These are phyloP conservation scores for Linyphia triangularis DNA, from an alignment of 2,888 invertebrate genomes.

Conservation along the genomic window DNA sequence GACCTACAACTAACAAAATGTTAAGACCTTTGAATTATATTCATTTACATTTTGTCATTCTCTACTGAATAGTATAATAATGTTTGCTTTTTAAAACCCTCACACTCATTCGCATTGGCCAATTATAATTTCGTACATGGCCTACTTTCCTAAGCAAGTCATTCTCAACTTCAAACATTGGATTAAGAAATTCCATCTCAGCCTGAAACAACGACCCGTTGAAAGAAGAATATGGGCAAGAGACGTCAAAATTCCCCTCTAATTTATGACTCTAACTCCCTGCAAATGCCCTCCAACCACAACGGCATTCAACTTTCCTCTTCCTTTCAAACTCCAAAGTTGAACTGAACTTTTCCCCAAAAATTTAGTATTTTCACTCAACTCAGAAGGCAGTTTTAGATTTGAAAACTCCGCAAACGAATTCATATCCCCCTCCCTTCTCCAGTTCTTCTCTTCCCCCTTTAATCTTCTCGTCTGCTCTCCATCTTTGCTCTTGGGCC, in stretches of 20 bases:
- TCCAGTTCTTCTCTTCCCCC: conserved; percentile 26
- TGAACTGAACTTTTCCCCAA: background rate
- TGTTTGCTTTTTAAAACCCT: background rate
- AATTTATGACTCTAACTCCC: conserved; percentile 30
- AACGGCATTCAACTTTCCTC: background rate
- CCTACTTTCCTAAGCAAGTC: background rate
- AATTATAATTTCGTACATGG: background rate
- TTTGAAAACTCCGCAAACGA: conserved; percentile 43
- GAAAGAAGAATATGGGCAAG: background rate
- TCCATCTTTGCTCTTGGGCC: conserved; percentile 49
- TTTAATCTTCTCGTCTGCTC: conserved; percentile 53
- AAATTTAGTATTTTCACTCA: conserved; percentile 2
- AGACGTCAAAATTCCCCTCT: conserved; percentile 18
- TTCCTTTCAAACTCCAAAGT: conserved; percentile 41
- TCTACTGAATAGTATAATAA: background rate
- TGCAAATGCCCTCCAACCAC: background rate
- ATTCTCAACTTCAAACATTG: background rate
- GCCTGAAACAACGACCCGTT: background rate
- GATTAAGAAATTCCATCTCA: background rate
- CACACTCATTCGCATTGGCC: too few species aligned
- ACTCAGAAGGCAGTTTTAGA: conserved; percentile 19
- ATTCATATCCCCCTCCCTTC: conserved; percentile 43
- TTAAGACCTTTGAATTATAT: background rate
- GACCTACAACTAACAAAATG: background rate
- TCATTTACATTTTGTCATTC: background rate